Evolutionary conservation across 2,888 invertebrate species (phyloP).

Genomic region (Vesta saturnalis): DNA sequence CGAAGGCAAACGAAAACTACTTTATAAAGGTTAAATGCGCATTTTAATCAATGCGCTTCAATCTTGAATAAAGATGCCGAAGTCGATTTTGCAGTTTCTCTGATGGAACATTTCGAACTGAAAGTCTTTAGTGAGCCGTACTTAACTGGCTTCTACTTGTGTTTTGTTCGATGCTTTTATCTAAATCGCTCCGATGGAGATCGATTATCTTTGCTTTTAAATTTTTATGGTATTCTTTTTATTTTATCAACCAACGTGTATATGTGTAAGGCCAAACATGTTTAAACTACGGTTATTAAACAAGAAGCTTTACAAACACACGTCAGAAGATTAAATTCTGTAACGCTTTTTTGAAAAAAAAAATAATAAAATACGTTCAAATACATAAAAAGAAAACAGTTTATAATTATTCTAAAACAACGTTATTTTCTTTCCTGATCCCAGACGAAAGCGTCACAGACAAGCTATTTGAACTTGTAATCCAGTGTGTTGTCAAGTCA

Average conservation of each 20-base stretch:
- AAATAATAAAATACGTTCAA: too few species aligned
- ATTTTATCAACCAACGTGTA: constrained; percentile 22
- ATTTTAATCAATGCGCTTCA: constrained; percentile 52
- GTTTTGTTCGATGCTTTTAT: constrained; percentile 50
- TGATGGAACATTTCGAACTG: constrained; percentile 47
- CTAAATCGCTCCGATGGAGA: constrained; percentile 44
- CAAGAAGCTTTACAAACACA: constrained; percentile 4
- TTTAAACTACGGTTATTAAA: too few species aligned
- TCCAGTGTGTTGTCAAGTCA: too few species aligned
- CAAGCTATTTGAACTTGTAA: too few species aligned
- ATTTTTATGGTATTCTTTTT: constrained; percentile 29
- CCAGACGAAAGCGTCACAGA: too few species aligned
- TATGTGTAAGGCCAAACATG: constrained; percentile 9
- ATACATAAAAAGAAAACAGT: too few species aligned
- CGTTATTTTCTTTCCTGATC: too few species aligned
- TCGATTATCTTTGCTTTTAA: constrained; percentile 46
- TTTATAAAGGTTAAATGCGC: constrained; percentile 48
- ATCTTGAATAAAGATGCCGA: constrained; percentile 50
- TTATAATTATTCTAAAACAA: too few species aligned
- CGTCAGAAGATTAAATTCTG: background rate
- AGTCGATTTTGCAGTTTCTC: constrained; percentile 49
- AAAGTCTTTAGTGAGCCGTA: constrained; percentile 48
- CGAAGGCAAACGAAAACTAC: constrained; percentile 47
- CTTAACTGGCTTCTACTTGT: constrained; percentile 48
- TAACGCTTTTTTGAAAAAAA: too few species aligned